Base-by-base conservation (phyloP, 2,888 invertebrate genomes). In the Chesias legatella region DNA sequence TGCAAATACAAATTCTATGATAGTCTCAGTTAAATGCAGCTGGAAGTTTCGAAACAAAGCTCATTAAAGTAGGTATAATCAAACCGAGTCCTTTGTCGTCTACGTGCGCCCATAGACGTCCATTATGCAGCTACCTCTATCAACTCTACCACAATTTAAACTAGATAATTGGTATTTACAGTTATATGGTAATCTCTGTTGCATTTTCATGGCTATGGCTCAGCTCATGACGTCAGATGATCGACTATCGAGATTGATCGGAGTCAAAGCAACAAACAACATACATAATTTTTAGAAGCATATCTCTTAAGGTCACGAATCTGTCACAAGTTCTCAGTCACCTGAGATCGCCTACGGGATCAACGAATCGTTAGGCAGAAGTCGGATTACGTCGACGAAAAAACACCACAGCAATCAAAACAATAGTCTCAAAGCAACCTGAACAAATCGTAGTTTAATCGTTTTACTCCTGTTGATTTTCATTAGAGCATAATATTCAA, bases 401-500 rank as follows among this genome's bases (percentile, higher is more conserved):
- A 5, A 4, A 20, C 6, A 22, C 22, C 22, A 22, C 7, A 22
- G 22, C 22, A 22, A 22, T 6, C 22, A 6, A 22, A 22, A 1
- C 1, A 22, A 29, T 7, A 7, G 7, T 30, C 7, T 36, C 3
- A 4, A 9, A 33, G 13, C 13, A 24, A 23, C 23, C 20, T 27
- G 10, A 13, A 21, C 20, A 20, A 32, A 34, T 27, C 29, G 6
- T 17, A 31, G 20, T 26, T n/a, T 7, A 38, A 30, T 33, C 23
- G 28, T 43, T 45, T 36, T 7, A 33, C 25, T 33, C 25, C 17
- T 28, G 34, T 43, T 29, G 28, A 31, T 43, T 51, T 32, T 58
- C 53, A 63, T 59, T 54, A 55, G 47, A 51, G 46, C 56, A 53
- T 62, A 63, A 66, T 69, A 77, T 73, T 73, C 53, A 72, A 76